Conservation (phyloP, 2,888 invertebrate species). For the Toxonevra muliebris region DNA sequence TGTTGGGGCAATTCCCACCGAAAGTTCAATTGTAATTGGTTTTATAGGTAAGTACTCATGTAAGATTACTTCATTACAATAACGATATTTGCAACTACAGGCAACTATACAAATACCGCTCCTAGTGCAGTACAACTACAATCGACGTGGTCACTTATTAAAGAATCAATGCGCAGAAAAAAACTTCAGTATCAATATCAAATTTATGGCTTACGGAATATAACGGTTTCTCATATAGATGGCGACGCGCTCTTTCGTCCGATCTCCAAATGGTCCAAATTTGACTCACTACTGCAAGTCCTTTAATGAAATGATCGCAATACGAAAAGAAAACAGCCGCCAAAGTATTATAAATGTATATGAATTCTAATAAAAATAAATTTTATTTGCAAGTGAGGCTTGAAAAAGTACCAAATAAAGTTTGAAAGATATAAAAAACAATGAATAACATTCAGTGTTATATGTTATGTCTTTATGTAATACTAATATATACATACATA, state of each 20-base stretch:
- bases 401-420: too few relatives aligned
- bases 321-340: too few relatives aligned
- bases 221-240: slow-evolving; percentile 41
- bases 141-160: slow-evolving; percentile 50
- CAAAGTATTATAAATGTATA: too few relatives aligned
- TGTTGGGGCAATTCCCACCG: slow-evolving; percentile 46
- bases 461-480: too few relatives aligned
- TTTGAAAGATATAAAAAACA: too few relatives aligned
- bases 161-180: slow-evolving; percentile 49
- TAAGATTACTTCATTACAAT: too few relatives aligned
- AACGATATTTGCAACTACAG: slow-evolving; percentile 39
- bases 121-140: slow-evolving; percentile 48
- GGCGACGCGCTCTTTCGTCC: slow-evolving; percentile 45
- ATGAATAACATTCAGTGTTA: too few relatives aligned
- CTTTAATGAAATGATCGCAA: slow-evolving; percentile 24
- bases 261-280: slow-evolving; percentile 48
- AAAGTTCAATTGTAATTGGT: slow-evolving; percentile 61
- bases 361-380: too few relatives aligned
- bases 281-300: slow-evolving; percentile 43
- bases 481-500: too few relatives aligned
- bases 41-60: slow-evolving; percentile 64
- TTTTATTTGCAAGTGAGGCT: too few relatives aligned
- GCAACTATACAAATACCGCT: slow-evolving; percentile 49
- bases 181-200: slow-evolving; percentile 46
- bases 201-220: slow-evolving; percentile 43